Percentiles rank a stretch among this genome's conserved stretches.
Evolutionary conservation across 2,888 invertebrate genomes (phyloP).

Genomic region (Diarsia dahlii): DNA sequence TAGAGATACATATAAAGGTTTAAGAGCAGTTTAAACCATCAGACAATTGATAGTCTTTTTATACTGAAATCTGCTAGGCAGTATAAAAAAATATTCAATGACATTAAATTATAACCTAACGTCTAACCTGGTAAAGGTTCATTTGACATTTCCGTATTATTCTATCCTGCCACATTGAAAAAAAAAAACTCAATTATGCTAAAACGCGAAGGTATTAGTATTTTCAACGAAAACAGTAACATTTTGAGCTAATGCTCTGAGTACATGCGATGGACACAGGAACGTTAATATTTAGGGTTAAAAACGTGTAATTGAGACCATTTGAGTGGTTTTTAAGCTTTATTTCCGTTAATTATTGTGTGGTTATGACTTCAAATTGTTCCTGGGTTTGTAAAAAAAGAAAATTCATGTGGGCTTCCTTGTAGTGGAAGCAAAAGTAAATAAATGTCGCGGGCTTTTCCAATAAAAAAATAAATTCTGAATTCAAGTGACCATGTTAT

Average conservation of each 20-base stretch:
- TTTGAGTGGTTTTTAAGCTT: slow-evolving; percentile 39
- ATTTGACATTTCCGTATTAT: slow-evolving; percentile 16
- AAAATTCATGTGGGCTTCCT: slow-evolving; percentile 17
- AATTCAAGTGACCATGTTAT: slow-evolving; percentile 11
- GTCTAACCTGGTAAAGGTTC: neutral
- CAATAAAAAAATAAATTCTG: slow-evolving; percentile 5
- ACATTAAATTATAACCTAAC: neutral
- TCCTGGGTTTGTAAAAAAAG: neutral
- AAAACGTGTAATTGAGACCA: slow-evolving; percentile 50
- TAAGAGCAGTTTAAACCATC: no score
- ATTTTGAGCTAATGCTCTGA: slow-evolving; percentile 64
- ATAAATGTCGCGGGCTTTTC: slow-evolving; percentile 1
- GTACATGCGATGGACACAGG: slow-evolving; percentile 67
- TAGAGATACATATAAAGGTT: no score
- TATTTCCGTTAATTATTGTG: slow-evolving; percentile 45
- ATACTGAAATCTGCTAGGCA: neutral
- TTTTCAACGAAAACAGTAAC: slow-evolving; percentile 68
- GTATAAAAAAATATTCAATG: neutral
- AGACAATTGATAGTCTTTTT: no score
- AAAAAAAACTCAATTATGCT: slow-evolving; percentile 30
- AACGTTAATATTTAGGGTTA: slow-evolving; percentile 61
- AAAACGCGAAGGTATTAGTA: slow-evolving; percentile 60
- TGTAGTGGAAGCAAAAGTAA: slow-evolving; percentile 1
- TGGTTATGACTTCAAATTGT: slow-evolving; percentile 32
- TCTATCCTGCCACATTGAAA: slow-evolving; percentile 10